Evolutionary conservation across 92 coral and sea anemone genomes (phyloP), one percentile per base, ranked within the genome.

Genomic region (Porites lobata): DNA sequence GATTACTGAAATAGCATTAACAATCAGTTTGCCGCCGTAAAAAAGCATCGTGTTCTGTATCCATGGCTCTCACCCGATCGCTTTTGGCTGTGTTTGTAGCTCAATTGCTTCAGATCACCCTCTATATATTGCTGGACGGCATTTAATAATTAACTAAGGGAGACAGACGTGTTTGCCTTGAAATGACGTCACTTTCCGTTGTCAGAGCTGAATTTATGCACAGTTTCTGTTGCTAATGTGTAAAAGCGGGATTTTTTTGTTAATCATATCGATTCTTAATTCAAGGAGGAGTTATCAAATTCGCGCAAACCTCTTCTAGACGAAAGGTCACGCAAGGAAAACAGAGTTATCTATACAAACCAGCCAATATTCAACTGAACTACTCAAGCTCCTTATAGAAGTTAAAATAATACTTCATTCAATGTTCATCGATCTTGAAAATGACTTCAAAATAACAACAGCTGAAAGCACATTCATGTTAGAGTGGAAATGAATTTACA

Each of bases 91-190:
- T 50, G 61, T 50, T 29, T 64, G 63, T 22, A 62, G 69, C 84
- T 21, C 69, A 58, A 72, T 57, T 79, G 77, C 47, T 61, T 89
- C 89, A 38, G 76, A 81, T 80, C 53, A 58, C 66, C 47, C 73
- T 56, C 74, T 81, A 75, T 69, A 56, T 54, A 73, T 85, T 76
- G 83, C 63, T 91, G 85, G 84, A 83, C 75, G 72, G 72, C 94
- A 90, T 90, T 93, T 93, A 93, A 93, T 93, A 81, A 93, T 90
- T 93, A 90, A 90, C 95, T 78, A 89, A 85, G 84, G 73, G 72
- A 85, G 32, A 38, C 81, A 77, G 57, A 75, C 84, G 92, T 88
- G 89, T 76, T 89, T 90, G 90, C 82, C 56, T 53, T 50, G 38
- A 54, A 22, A 63, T 90, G 95, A 90, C 95, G 92, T 85, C 90